Base-by-base conservation (phyloP, 37 sponge, comb jelly and placozoan species). In the Spongilla lacustris region DNA sequence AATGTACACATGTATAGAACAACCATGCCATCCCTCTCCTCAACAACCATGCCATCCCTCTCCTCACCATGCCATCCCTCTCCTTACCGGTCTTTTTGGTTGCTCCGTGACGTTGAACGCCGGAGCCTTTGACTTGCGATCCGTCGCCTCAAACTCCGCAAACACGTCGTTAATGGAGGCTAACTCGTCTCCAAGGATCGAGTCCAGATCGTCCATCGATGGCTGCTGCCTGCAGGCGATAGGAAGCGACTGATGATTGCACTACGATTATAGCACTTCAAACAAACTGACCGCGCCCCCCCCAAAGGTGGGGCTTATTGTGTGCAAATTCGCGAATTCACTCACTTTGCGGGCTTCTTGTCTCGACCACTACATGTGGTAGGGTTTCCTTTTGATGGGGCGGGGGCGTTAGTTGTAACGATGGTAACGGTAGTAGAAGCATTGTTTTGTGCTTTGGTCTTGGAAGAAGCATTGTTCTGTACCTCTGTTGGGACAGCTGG, bases 121-220 rank as follows among this genome's bases (percentile, higher is more conserved):
- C 12, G 58, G 58, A 17, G 58, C 19, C 50, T 82, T 35, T 2
- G 24, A 22, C 36, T 76, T 36, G 77, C 82, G 75, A 83, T 88
- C 88, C 58, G 82, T 75, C 67, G 79, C 38, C 50, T 82, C 58
- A 24, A 88, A 88, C 83, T 88, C 71, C 31, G 82, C 75, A 24
- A 88, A 82, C 72, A 88, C 36, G 13, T 88, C 83, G 29, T 88
- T 82, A 78, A 88, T 76, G 77, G 36, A 28, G 58, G 81, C 88
- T 34, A 88, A 14, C 48, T 88, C 88, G 23, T 50, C 82, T 36
- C 70, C 82, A 31, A 88, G 77, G 36, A 75, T 69, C 38, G 25
- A 29, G 30, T 88, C 88, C 0, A 88, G 35, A 58, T 81, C 88
- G 11, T 72, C 86, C 83, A 76, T 75, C 25, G 4, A 21, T 35